These are phyloP conservation scores for Ginglymostoma cirratum DNA, from an alignment of 2,113 vertebrate species.

Conservation along the genomic window DNA sequence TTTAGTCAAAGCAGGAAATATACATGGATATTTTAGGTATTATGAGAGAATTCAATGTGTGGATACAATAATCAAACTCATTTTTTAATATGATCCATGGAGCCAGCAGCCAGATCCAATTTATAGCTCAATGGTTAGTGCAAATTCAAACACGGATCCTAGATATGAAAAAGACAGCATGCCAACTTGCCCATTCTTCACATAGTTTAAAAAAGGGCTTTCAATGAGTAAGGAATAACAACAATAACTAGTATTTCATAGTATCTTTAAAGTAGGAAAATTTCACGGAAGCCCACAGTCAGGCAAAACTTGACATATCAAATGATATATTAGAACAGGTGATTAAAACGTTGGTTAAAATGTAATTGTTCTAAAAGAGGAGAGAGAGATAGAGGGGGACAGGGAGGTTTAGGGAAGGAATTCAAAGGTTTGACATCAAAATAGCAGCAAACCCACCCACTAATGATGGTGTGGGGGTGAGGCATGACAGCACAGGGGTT, in stretches of 20 bases:
- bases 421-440: not conserved
- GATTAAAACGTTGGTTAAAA: no score
- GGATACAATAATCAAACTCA: not conserved
- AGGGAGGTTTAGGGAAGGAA: not conserved
- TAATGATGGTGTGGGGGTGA: not conserved
- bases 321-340: no score
- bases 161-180: not conserved
- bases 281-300: no score
- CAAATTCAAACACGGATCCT: not conserved
- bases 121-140: not conserved
- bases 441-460: not conserved
- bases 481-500: no score
- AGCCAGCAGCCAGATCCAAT: not conserved
- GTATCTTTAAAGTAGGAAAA: no score
- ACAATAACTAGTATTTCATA: not conserved
- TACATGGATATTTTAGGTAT: not conserved
- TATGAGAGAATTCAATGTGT: not conserved
- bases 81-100: not conserved
- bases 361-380: not conserved
- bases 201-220: not conserved
- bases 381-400: no score
- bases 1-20: not conserved
- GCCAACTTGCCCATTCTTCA: not conserved
- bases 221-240: not conserved
- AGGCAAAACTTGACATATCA: no score